Percentiles rank a stretch among this genome's conserved stretches.
phyloP scores from a whole-genome alignment of 2,113 vertebrate genomes.

The Hippopotamus amphibius region DNA sequence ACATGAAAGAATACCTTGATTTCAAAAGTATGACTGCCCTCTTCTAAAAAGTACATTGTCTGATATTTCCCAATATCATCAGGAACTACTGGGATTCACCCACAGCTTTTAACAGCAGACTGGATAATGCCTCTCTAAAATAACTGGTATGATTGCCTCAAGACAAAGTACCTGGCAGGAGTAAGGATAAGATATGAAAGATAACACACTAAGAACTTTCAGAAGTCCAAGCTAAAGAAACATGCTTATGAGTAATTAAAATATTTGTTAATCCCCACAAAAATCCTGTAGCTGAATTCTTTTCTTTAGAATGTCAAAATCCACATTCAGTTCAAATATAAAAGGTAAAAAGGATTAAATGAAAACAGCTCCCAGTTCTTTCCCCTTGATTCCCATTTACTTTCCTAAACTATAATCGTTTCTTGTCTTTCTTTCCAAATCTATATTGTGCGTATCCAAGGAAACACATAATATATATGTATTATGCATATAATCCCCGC shows the following conservation, averaged over 20 bases:
- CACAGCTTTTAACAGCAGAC: neutral
- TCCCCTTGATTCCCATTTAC: neutral
- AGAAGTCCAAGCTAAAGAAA: neutral
- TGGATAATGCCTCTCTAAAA: neutral
- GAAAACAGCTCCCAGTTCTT: neutral
- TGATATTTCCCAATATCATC: neutral
- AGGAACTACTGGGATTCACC: neutral
- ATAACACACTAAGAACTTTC: neutral
- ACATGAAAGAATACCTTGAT: neutral
- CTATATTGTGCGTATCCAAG: neutral
- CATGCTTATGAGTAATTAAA: neutral
- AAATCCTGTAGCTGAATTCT: neutral
- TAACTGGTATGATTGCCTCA: neutral
- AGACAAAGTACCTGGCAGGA: neutral
- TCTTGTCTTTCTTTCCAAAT: neutral
- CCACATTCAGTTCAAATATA: neutral
- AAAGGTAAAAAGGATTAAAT: neutral
- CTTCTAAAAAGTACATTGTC: neutral
- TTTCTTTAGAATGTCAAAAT: conserved; percentile 1
- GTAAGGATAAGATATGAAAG: neutral
- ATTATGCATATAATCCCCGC: neutral
- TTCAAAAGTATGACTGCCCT: neutral
- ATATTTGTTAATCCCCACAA: neutral
- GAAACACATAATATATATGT: neutral
- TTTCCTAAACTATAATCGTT: neutral